Conservation (phyloP, 2,113 vertebrate species). For the Budorcas taxicolor region DNA sequence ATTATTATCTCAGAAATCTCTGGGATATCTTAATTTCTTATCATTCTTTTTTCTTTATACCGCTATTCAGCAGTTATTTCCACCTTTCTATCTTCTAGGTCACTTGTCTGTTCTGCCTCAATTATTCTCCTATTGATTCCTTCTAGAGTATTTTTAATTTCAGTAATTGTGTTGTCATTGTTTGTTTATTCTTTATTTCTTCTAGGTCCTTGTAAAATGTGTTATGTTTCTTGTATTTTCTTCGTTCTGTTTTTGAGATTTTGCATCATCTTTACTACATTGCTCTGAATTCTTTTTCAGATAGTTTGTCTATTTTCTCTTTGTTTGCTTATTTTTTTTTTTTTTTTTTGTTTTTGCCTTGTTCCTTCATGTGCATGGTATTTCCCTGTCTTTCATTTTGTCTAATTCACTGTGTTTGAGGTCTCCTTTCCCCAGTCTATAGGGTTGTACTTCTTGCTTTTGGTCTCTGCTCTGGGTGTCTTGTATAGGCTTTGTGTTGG, state of each 20-base stretch:
- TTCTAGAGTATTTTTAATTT: neutral
- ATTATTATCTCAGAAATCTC: neutral
- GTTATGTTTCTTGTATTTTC: neutral
- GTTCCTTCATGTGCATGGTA: neutral
- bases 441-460: neutral
- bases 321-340: neutral
- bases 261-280: neutral
- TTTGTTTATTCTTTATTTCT: neutral
- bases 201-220: neutral
- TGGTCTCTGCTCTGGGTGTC: neutral
- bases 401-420: neutral
- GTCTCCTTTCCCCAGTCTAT: neutral
- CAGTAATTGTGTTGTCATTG: neutral
- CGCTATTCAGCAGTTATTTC: neutral
- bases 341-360: neutral
- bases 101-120: neutral
- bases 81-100: neutral
- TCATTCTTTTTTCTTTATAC: neutral
- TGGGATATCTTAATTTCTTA: neutral
- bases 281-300: neutral
- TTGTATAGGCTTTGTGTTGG: neutral
- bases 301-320: neutral
- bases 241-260: neutral
- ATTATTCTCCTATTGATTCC: neutral
- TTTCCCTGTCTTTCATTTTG: neutral